Evolutionary conservation across 2,888 invertebrate genomes (phyloP), one percentile per base, ranked within the genome.

Genomic region (Leptodirus hochenwartii): DNA sequence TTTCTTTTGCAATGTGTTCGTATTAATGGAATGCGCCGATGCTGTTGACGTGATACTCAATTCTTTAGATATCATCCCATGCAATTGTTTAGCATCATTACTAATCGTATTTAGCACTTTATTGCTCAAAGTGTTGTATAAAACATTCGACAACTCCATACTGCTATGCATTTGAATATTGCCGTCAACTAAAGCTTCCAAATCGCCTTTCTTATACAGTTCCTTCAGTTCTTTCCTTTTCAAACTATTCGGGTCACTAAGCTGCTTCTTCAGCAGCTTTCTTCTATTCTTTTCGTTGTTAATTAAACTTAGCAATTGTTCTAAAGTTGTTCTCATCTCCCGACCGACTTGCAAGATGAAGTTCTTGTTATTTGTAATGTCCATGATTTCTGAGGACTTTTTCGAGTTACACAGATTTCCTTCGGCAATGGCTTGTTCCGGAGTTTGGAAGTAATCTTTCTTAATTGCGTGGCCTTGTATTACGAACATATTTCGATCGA

Each of bases 271-370:
- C n/a, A n/a, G n/a, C n/a, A n/a, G n/a, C n/a, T n/a, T n/a, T 10
- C 38, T 24, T 15, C 42, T 34, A 12, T 30, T 20, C 5, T 38
- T 37, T 30, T 44, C 43, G 14, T 37, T 31, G n/a, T 43, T 39
- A 24, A 46, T 40, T 9, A 44, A 31, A 5, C 34, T 27, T 17
- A 44, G 29, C 12, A 46, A 34, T 26, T 43, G 38, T 25, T 38
- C 34, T 15, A 46, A 25, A 4, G 44, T 44, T 24, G 37, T 39
- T 31, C 40, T 41, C 38, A 45, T 42, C 25, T 47, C 46, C 20
- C 39, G 40, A 15, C 44, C 40, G 13, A 46, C 40, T 30, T 39
- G 37, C 15, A 39, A 39, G 31, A 46, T 37, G 25, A 39, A 40
- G 23, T 39, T 36, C 22, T 36, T 35, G 5, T 38, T 34, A n/a